These are phyloP conservation scores for Labeo catla DNA, from an alignment of 2,113 vertebrate genomes.

Conservation along the genomic window DNA sequence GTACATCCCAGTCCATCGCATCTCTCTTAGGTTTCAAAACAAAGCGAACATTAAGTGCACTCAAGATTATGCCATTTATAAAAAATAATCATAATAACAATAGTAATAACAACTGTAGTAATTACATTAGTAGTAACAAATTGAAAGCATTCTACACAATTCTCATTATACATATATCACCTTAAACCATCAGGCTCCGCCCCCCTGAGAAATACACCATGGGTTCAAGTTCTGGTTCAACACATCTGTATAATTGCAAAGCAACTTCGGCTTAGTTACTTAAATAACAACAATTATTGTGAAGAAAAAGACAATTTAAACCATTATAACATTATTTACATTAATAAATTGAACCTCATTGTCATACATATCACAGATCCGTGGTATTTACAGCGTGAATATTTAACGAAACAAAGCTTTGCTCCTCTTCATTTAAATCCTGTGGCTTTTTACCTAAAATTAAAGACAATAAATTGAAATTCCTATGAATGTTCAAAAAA, in stretches of 20 bases:
- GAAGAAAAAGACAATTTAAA: conserved; percentile 56
- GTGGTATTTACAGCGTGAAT: conserved; percentile 72
- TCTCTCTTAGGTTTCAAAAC: conserved; percentile 75
- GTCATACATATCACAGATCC: conserved; percentile 62
- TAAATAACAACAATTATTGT: conserved; percentile 72
- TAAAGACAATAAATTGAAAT: not conserved
- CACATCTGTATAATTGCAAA: conserved; percentile 67
- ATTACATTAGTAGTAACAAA: conserved; percentile 71
- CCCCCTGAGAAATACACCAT: conserved; percentile 74
- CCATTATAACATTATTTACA: conserved; percentile 62
- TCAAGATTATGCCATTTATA: conserved; percentile 74
- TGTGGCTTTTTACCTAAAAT: conserved; percentile 45
- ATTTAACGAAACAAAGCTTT: conserved; percentile 59
- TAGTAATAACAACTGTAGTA: conserved; percentile 70
- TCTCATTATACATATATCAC: conserved; percentile 70
- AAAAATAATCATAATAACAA: conserved; percentile 73
- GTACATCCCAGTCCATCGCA: conserved; percentile 60
- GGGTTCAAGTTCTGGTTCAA: conserved; percentile 72
- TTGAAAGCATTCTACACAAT: conserved; percentile 60
- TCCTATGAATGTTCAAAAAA: not conserved
- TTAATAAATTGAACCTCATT: conserved; percentile 68
- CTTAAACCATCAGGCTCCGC: conserved; percentile 66
- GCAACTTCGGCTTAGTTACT: conserved; percentile 72
- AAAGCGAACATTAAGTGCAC: conserved; percentile 76
- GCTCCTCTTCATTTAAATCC: conserved; percentile 49